phyloP scores from a whole-genome alignment of 2,888 invertebrate species.

The Drosophila lacicola region DNA sequence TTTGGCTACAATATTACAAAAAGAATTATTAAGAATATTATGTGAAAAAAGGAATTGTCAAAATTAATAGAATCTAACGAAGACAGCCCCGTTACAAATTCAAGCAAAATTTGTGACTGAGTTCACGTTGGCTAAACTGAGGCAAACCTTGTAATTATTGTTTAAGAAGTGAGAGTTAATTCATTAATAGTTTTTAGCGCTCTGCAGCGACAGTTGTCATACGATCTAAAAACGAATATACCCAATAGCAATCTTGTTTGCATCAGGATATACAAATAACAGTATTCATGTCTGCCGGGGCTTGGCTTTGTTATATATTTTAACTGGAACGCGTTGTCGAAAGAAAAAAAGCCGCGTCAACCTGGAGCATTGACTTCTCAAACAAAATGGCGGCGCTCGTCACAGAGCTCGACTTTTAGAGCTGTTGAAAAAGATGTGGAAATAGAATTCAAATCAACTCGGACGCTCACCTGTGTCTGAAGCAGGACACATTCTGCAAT shows the following conservation, averaged over 20 bases:
- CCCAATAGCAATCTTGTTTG: neutral
- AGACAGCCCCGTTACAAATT: too few relatives aligned
- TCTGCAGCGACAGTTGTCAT: too few relatives aligned
- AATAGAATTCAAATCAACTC: constrained; percentile 31
- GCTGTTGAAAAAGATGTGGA: constrained; percentile 47
- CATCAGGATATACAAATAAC: constrained; percentile 7
- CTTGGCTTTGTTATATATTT: constrained; percentile 22
- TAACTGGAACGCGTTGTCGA: constrained; percentile 61
- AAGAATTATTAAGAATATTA: too few relatives aligned
- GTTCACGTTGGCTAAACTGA: too few relatives aligned
- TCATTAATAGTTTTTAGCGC: neutral
- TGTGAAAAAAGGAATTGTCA: too few relatives aligned
- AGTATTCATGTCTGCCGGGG: constrained; percentile 41
- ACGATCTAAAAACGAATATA: neutral
- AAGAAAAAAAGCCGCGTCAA: constrained; percentile 44
- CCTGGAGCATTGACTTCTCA: constrained; percentile 65
- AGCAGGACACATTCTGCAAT: constrained; percentile 13
- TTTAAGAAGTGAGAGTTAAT: neutral
- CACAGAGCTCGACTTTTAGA: constrained; percentile 53
- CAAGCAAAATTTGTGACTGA: too few relatives aligned
- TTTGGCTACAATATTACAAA: too few relatives aligned
- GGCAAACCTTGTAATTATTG: too few relatives aligned
- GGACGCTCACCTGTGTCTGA: constrained; percentile 35
- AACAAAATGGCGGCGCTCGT: constrained; percentile 67
- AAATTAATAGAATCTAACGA: too few relatives aligned